A percentile compares a stretch with the other conserved stretches of the same genome.
phyloP scores from a whole-genome alignment of 2,797 vertebrate genomes.

The Miopithecus talapoin region DNA sequence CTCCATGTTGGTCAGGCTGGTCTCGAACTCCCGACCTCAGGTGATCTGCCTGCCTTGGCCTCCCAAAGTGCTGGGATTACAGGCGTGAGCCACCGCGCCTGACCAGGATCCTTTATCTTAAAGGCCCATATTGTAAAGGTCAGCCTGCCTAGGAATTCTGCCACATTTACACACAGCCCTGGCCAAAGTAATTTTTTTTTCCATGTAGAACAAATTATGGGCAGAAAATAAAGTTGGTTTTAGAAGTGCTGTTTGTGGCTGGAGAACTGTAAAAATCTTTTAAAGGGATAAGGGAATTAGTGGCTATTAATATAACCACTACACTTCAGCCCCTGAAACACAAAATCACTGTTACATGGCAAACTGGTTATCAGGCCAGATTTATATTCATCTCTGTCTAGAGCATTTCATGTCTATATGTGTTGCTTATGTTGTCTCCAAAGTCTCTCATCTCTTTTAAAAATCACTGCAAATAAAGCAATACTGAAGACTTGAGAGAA shows the following conservation, averaged over 20 bases:
- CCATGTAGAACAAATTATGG: constrained; percentile 3
- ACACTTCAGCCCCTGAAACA: constrained; percentile 7
- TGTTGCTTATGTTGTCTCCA: constrained; percentile 63
- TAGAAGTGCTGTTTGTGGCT: constrained; percentile 43
- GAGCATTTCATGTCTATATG: constrained; percentile 58
- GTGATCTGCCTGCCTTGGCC: background rate
- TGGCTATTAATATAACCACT: constrained; percentile 44
- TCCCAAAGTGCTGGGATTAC: background rate
- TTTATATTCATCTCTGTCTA: constrained; percentile 60
- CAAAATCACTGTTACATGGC: constrained; percentile 69
- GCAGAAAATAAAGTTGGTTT: constrained; percentile 49
- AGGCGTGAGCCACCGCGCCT: background rate
- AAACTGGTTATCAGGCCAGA: constrained; percentile 64
- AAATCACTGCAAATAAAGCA: constrained; percentile 79
- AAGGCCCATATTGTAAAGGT: background rate
- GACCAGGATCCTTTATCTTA: background rate
- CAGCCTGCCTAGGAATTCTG: constrained; percentile 31
- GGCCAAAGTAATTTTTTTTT: constrained; percentile 36
- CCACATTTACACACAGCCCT: constrained; percentile 1
- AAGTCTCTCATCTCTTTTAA: constrained; percentile 53
- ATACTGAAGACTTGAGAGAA: constrained; percentile 73
- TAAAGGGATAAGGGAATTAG: constrained; percentile 47
- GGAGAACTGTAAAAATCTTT: constrained; percentile 38
- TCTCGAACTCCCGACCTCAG: background rate
- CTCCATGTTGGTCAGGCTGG: background rate